These are phyloP conservation scores for Proctacanthus coquilletti DNA, from an alignment of 1,140 invertebrate species.

Conservation along the genomic window DNA sequence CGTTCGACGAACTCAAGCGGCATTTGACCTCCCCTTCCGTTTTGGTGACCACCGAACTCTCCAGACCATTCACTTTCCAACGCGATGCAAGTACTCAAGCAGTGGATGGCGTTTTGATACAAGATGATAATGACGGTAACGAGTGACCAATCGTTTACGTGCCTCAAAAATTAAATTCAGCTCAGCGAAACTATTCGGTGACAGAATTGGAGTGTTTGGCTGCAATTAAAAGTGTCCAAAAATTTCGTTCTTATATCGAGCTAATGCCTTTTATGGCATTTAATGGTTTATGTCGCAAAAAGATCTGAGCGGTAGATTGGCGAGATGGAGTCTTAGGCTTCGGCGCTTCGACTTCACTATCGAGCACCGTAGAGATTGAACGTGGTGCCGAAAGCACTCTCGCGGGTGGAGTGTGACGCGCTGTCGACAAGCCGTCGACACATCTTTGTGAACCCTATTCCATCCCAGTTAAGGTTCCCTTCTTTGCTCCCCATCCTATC, in stretches of 20 bases:
- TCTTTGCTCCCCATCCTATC: no score
- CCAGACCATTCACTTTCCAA: conserved; percentile 17
- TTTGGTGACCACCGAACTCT: conserved; percentile 19
- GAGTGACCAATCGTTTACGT: conserved; percentile 23
- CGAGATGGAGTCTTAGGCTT: conserved; percentile 21
- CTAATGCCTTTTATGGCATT: conserved; percentile 25
- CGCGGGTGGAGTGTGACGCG: no score
- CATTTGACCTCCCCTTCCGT: conserved; percentile 19
- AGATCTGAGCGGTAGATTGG: conserved; percentile 23
- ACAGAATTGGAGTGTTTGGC: conserved; percentile 7
- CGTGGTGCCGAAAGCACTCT: no score
- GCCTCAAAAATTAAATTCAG: conserved; percentile 14
- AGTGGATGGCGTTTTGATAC: conserved; percentile 20
- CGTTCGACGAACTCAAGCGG: conserved; percentile 18
- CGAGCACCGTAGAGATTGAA: conserved; percentile 11
- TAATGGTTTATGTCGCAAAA: conserved; percentile 29
- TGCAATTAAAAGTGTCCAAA: conserved; percentile 3
- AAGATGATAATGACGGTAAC: conserved; percentile 12
- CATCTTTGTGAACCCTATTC: no score
- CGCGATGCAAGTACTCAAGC: conserved; percentile 24
- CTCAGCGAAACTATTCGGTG: conserved; percentile 8
- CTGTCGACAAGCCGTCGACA: no score
- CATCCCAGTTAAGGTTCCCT: no score
- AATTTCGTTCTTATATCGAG: conserved; percentile 4
- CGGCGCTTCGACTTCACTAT: conserved; percentile 17